Base-by-base conservation (phyloP, 2,888 invertebrate species). In the Ramazzottius varieornatus region DNA sequence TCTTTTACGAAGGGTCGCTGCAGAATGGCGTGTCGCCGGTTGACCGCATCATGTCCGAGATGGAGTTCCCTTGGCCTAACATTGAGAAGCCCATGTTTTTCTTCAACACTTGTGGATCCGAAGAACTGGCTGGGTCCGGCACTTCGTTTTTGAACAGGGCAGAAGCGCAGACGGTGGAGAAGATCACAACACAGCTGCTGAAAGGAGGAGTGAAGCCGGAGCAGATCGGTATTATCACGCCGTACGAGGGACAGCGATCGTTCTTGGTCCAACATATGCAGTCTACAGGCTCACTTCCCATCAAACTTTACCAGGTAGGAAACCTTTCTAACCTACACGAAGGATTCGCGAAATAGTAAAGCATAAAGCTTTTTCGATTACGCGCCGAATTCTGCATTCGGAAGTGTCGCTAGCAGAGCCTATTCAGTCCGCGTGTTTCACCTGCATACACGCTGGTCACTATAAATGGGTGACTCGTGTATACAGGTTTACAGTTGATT, bases 41-140 rank as follows among this genome's bases (percentile, higher is more conserved):
- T 72, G 96, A 98, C 73, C 81, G 96, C 8, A 86, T 87, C 69
- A 79, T 94, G 68, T 79, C 82, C 63, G 88, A 88, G 73, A 84
- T 94, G 67, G 94, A 96, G 73, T 98, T 98, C 74, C 93, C 94
- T 0, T 99, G 96, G 94, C 98, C 98, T 0, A 75, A 75, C 67
- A 83, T 84, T 0, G 94, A 96, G 72, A 86, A 92, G 66, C 98
- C 98, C 0, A 93, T 98, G 90, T 92, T 99, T 78, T 99, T 99
- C 78, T 92, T 93, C 0, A 94, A 94, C 0, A 88, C 88, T 68
- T 74, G 75, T 73, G 98, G 98, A 0, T 92, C 94, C 75, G 98
- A 99, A 75, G 98, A 99, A 77, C 96, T 99, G 66, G 93, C 94
- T 40, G 91, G 93, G 0, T 92, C 92, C 0, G 98, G 98, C 20